Percentiles rank a stretch among this genome's conserved stretches.
Evolutionary conservation across 1,140 invertebrate genomes (phyloP).

Genomic region (Sycophila sp.): DNA sequence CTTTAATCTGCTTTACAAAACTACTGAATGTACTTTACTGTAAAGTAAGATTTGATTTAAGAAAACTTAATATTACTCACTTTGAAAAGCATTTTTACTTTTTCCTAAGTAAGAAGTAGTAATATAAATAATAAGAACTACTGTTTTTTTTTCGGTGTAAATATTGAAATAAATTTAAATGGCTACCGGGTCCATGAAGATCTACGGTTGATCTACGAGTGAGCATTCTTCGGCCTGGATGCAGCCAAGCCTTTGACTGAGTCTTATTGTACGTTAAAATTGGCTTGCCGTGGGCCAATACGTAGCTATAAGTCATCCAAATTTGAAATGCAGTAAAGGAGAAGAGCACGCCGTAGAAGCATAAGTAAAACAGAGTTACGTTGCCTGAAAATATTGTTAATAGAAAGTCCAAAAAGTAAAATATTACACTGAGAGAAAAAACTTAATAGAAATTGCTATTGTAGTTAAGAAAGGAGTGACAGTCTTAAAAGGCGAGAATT

Average conservation of each 20-base stretch:
- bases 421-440: too few species aligned
- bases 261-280: conserved; percentile 36
- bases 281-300: conserved; percentile 44
- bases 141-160: background rate
- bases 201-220: background rate
- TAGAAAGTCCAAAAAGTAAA: too few species aligned
- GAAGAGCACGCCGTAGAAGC: conserved; percentile 83
- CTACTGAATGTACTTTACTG: too few species aligned
- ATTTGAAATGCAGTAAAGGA: conserved; percentile 74
- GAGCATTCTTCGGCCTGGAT: background rate
- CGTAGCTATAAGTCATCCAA: conserved; percentile 49
- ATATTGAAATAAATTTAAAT: background rate
- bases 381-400: conserved; percentile 78
- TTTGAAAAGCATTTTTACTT: too few species aligned
- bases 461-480: too few species aligned
- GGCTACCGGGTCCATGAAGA: conserved; percentile 23
- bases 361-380: conserved; percentile 81
- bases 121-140: too few species aligned
- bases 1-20: too few species aligned
- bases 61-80: too few species aligned
- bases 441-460: too few species aligned
- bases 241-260: background rate
- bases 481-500: too few species aligned
- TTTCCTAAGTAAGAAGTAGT: too few species aligned
- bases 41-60: too few species aligned